Conservation (phyloP, 92 coral and sea anemone genomes). For the Parazoanthus swiftii region DNA sequence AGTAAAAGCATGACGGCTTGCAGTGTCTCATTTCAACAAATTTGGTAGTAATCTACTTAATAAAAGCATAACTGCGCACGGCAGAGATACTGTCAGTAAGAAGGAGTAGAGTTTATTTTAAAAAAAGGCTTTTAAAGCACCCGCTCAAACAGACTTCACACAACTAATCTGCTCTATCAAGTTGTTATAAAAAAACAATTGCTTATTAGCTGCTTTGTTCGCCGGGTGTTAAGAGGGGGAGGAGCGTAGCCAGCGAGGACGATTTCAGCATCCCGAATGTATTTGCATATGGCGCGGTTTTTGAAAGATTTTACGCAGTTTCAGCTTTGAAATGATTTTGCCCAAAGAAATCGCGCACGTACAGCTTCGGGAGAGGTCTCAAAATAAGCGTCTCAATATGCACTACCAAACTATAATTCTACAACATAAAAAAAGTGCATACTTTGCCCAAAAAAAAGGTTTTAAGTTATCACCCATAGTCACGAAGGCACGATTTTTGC, state of each 20-base stretch:
- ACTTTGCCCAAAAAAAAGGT: too few species aligned
- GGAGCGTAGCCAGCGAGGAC: neutral
- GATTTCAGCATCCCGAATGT: neutral
- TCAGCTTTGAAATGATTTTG: neutral
- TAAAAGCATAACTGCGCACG: too few species aligned
- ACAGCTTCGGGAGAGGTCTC: neutral
- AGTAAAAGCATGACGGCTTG: too few species aligned
- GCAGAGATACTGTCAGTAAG: too few species aligned
- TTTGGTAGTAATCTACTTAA: too few species aligned
- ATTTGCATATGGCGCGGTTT: neutral
- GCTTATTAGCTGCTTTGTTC: neutral
- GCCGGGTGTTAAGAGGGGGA: slow-evolving; percentile 3
- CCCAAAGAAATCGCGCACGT: neutral
- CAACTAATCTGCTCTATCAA: neutral
- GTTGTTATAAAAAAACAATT: neutral
- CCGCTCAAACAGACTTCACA: neutral
- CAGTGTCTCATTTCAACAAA: too few species aligned
- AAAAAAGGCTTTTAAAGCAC: neutral
- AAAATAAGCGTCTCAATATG: neutral
- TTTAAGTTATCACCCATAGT: too few species aligned
- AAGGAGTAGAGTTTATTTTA: neutral
- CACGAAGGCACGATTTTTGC: too few species aligned
- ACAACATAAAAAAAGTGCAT: too few species aligned
- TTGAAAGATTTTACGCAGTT: neutral
- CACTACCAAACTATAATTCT: too few species aligned